Base-by-base conservation (phyloP, 2,113 vertebrate genomes). In the Picathartes gymnocephalus region DNA sequence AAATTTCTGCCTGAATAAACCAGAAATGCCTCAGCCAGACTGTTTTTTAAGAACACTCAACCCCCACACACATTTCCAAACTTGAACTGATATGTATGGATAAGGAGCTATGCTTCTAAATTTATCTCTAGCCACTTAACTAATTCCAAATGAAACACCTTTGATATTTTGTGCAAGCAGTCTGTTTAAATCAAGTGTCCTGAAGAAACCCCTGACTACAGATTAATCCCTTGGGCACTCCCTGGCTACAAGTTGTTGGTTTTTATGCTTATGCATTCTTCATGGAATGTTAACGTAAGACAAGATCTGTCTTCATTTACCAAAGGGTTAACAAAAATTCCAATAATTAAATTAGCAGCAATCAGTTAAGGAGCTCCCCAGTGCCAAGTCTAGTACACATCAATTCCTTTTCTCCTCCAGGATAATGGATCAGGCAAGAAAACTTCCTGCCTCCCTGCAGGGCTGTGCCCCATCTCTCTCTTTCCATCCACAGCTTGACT, bases 311-410 rank as follows among this genome's bases (percentile, higher is more conserved):
- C 86, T 94, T 94, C 37, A 35, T 58, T 87, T 82, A 90, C 28
- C 51, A 88, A 94, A 78, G 93, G 72, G 88, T 95, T 97, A 96
- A 96, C 40, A 82, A 93, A 95, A 86, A 54, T 22, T 62, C 69
- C 79, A 77, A 74, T 92, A 90, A 91, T 92, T 93, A 90, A 94
- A 90, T 93, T 91, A 91, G 78, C 81, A 76, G 54, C 62, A 94
- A 71, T 90, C 53, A 57, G 56, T 64, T 92, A 53, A 84, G 84
- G 33, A 86, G 33, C 27, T 97, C 62, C 79, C 72, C 39, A 44
- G 58, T 80, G 79, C 61, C 86, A 80, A 81, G 68, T 18, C 78
- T 61, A 51, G 74, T 61, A 84, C 77, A 71, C 74, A 93, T 47
- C 61, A 94, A 45, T 68, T 65, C 86, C 40, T 88, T 53, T 92